A percentile compares a stretch with the other conserved stretches of the same genome.
Evolutionary conservation across 2,888 invertebrate genomes (phyloP).

Genomic region (Incurvaria masculella): DNA sequence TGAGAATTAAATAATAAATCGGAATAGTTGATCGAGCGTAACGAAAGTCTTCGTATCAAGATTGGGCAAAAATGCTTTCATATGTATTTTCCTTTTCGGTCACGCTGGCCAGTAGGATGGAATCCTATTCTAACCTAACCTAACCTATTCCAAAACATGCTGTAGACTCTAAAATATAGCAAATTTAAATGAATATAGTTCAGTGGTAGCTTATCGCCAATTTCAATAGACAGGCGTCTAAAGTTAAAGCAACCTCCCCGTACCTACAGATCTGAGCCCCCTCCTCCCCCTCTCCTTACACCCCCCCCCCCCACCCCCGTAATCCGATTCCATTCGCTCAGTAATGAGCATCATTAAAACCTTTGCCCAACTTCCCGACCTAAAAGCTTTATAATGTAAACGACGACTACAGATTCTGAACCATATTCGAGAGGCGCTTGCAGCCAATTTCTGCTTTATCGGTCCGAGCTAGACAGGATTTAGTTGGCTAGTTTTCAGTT

Average conservation of each 20-base stretch:
- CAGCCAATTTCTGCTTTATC: neutral
- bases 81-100: no score
- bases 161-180: no score
- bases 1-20: no score
- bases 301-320: slow-evolving; percentile 17
- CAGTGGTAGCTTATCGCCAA: neutral
- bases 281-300: neutral
- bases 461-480: neutral
- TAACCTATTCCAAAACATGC: no score
- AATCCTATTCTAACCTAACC: no score
- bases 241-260: neutral
- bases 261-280: neutral
- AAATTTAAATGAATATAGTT: no score
- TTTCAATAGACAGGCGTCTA: neutral
- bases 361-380: slow-evolving; percentile 20
- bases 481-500: neutral
- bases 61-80: no score
- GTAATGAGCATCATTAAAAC: slow-evolving; percentile 46
- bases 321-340: slow-evolving; percentile 46
- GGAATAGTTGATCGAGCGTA: no score
- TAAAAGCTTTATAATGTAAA: neutral
- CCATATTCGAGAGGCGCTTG: neutral
- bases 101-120: no score
- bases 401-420: neutral
- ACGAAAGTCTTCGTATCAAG: no score